Conservation (phyloP, 2,797 vertebrate genomes). For the Jordanella pulchra region DNA sequence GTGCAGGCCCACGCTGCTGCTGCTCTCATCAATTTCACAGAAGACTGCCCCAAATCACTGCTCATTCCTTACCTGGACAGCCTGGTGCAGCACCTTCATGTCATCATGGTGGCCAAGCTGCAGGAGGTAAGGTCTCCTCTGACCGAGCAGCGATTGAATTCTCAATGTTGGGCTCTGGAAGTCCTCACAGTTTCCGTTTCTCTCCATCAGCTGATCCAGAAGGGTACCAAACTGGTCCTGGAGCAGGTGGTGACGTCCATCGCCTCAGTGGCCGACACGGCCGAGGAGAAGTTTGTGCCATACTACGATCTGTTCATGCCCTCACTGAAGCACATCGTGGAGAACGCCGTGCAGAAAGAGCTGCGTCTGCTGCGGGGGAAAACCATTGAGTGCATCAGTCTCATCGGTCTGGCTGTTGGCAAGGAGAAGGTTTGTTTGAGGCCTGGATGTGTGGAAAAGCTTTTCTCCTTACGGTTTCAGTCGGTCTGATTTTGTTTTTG, state of each 20-base stretch:
- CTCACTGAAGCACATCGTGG: constrained; percentile 96
- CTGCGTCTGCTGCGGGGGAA: constrained; percentile 94
- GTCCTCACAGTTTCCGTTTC: fast-evolving
- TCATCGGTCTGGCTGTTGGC: constrained; percentile 96
- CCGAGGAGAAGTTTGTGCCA: constrained; percentile 97
- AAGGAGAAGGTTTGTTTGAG: constrained; percentile 85
- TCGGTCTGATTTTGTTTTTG: background rate
- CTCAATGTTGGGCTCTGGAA: background rate
- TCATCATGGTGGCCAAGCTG: constrained; percentile 96
- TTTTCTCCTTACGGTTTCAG: background rate
- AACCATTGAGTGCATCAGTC: constrained; percentile 98
- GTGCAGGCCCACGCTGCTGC: constrained; percentile 97
- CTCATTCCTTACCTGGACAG: constrained; percentile 94
- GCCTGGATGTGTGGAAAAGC: background rate
- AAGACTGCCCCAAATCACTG: constrained; percentile 95
- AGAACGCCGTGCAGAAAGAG: constrained; percentile 97
- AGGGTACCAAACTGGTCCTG: constrained; percentile 96
- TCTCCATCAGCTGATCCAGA: constrained; percentile 88
- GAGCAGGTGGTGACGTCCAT: constrained; percentile 99
- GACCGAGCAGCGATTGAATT: background rate
- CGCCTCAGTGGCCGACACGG: constrained; percentile 97
- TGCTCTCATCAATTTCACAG: constrained; percentile 97
- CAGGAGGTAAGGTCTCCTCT: constrained; percentile 71
- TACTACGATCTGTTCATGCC: constrained; percentile 99
- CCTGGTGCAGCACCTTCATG: constrained; percentile 94